Conservation (phyloP, 2,888 invertebrate genomes). For the Harpalus rubripes region DNA sequence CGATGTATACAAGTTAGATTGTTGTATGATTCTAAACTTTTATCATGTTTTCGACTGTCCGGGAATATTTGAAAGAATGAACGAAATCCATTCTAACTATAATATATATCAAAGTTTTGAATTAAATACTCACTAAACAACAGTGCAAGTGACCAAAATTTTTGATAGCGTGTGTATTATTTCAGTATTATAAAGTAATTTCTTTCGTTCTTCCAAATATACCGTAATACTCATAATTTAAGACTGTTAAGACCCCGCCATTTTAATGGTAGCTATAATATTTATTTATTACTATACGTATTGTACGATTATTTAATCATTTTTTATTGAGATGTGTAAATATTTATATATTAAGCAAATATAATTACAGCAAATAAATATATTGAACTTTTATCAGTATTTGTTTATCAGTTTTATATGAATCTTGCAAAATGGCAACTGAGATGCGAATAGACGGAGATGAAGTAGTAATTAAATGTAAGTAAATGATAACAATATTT, state of each 20-base stretch:
- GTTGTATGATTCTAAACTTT: conserved; percentile 56
- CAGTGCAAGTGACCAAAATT: not conserved
- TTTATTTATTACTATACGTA: conserved; percentile 58
- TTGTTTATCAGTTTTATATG: conserved; percentile 36
- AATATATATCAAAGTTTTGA: too few relatives aligned
- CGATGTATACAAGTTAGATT: conserved; percentile 61
- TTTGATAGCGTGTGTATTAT: not conserved
- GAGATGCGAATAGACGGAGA: conserved; percentile 16
- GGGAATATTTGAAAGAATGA: not conserved
- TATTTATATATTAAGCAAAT: conserved; percentile 50
- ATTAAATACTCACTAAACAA: not conserved
- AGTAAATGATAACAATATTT: conserved; percentile 19
- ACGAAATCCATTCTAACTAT: not conserved
- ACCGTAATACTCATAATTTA: conserved; percentile 56
- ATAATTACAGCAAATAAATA: conserved; percentile 47
- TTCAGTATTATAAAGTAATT: conserved; percentile 34
- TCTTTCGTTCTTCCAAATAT: not conserved
- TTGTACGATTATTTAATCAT: conserved; percentile 59
- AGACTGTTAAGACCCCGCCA: conserved; percentile 55
- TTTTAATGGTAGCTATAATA: conserved; percentile 54
- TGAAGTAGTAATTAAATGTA: conserved; percentile 35
- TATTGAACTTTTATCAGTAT: conserved; percentile 56
- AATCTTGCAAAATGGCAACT: conserved; percentile 43
- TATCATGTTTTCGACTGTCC: conserved; percentile 15
- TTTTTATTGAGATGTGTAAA: conserved; percentile 48